Evolutionary conservation across 92 coral and sea anemone genomes (phyloP), one percentile per base, ranked within the genome.

Genomic region (Epizoanthus fatuus): DNA sequence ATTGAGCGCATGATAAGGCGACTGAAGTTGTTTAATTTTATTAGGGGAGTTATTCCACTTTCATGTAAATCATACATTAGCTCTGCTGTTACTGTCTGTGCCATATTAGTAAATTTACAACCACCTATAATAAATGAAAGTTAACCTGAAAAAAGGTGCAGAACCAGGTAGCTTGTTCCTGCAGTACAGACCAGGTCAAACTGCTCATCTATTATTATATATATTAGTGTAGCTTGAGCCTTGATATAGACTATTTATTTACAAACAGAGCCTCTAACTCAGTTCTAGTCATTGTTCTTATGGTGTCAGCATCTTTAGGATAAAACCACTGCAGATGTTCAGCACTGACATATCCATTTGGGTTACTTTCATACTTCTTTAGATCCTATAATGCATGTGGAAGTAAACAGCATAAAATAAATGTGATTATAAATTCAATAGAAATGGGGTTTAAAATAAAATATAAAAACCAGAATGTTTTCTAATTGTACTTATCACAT

Each of bases 31-130:
- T 85, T 88, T 84, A 67, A 38, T 51, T 81, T 89, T 60, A 79
- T 92, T 67, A 85, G 87, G 63, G 91, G 93, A 42, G 91, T 91
- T 91, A 88, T 91, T 90, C 92, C 98, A 42, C 91, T 93, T 58
- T 81, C 97, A 52, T 77, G 75, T 86, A 93, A 93, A 75, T 80
- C 94, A 58, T 85, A 93, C 62, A 60, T 93, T 63, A 83, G 85
- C 57, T 90, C 96, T 62, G 90, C 86, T 59, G 87, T 90, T 20
- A 89, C 87, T 79, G 93, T 92, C 79, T 89, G 91, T 93, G 95
- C 91, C 15, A 84, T 87, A 63, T 72, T 93, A 40, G 94, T 87
- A 68, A 93, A 93, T 90, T 72, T 91, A 55, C 93, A 93, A 39
- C 90, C 92, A 75, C 62, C 85, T 12, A 63, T 84, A 70, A 88